Conservation (phyloP, 2,888 invertebrate species). For the Catotricha subobsoleta region DNA sequence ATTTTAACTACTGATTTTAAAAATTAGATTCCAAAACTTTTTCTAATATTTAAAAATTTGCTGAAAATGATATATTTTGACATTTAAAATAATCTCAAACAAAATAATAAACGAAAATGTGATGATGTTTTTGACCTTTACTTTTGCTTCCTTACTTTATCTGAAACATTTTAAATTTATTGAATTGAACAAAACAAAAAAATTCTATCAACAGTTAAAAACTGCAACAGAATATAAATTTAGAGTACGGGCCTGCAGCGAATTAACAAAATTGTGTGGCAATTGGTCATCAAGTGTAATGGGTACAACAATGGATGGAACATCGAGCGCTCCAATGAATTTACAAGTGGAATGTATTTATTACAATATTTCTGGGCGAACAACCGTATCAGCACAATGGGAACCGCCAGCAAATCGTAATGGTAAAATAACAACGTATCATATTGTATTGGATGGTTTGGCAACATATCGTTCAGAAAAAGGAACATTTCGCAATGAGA, state of each 20-base stretch:
- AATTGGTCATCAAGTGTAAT: slow-evolving; percentile 58
- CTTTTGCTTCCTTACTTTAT: too few relatives aligned
- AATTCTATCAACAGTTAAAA: too few relatives aligned
- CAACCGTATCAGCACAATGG: slow-evolving; percentile 55
- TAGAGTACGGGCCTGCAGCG: slow-evolving; percentile 63
- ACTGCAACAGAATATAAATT: slow-evolving; percentile 68
- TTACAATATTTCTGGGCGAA: slow-evolving; percentile 33
- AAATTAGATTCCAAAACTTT: too few relatives aligned
- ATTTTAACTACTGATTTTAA: too few relatives aligned
- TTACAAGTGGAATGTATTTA: slow-evolving; percentile 46
- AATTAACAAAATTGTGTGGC: slow-evolving; percentile 56
- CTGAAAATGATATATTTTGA: too few relatives aligned
- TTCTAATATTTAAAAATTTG: too few relatives aligned
- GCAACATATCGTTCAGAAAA: slow-evolving; percentile 35
- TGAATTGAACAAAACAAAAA: too few relatives aligned
- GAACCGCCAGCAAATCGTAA: slow-evolving; percentile 51
- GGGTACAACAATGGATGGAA: slow-evolving; percentile 70
- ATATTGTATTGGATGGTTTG: slow-evolving; percentile 39
- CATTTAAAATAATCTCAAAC: too few relatives aligned
- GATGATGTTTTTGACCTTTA: too few relatives aligned
- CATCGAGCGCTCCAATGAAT: slow-evolving; percentile 53
- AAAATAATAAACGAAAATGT: too few relatives aligned
- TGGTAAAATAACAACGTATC: slow-evolving; percentile 61
- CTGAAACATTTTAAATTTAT: too few relatives aligned
- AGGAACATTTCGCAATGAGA: slow-evolving; percentile 30